Conservation (phyloP, 2,888 invertebrate genomes). For the Stomorhina lunata region DNA sequence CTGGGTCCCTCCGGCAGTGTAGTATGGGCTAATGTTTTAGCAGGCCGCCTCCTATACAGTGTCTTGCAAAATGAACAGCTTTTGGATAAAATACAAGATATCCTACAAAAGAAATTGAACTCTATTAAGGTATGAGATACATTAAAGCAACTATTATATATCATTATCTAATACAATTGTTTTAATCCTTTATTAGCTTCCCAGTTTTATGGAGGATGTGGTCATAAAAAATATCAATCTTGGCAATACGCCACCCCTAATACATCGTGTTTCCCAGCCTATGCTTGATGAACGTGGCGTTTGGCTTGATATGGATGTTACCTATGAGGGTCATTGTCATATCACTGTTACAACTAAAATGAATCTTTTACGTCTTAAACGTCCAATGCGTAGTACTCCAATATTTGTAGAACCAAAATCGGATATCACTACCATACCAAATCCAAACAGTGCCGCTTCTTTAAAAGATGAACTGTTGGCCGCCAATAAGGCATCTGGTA, state of each 20-base stretch:
- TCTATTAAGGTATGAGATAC: constrained; percentile 74
- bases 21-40: constrained; percentile 78
- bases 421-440: constrained; percentile 38
- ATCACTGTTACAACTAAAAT: constrained; percentile 92
- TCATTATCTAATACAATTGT: background rate
- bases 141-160: background rate
- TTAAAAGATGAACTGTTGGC: constrained; percentile 51
- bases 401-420: constrained; percentile 44
- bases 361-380: constrained; percentile 81
- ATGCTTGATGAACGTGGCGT: constrained; percentile 88
- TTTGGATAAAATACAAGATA: constrained; percentile 76
- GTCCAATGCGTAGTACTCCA: constrained; percentile 69
- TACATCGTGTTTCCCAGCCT: constrained; percentile 84
- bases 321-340: constrained; percentile 86
- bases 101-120: constrained; percentile 78
- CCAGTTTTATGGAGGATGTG: constrained; percentile 91
- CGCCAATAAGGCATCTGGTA: constrained; percentile 28
- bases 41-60: constrained; percentile 78
- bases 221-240: constrained; percentile 86
- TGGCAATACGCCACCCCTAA: constrained; percentile 84
- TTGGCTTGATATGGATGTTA: constrained; percentile 90
- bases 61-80: constrained; percentile 74
- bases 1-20: constrained; percentile 79
- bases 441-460: constrained; percentile 26
- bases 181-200: constrained; percentile 81